phyloP scores from a whole-genome alignment of 2,797 vertebrate genomes.

The Coregonus ussuriensis region DNA sequence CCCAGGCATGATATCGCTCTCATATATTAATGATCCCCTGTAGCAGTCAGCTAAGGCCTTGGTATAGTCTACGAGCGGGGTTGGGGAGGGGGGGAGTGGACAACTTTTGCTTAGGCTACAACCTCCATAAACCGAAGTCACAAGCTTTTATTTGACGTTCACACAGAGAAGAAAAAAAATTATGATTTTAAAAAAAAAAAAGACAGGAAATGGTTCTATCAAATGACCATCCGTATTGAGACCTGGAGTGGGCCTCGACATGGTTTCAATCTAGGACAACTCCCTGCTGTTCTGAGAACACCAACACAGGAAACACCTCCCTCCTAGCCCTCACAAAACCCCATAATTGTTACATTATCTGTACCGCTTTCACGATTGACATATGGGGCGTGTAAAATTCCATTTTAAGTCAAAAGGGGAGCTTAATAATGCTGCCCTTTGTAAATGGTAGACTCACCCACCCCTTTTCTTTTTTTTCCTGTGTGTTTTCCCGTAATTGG shows the following conservation, averaged over 20 bases:
- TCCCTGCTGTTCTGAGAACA: conserved; percentile 41
- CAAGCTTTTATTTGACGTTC: conserved; percentile 30
- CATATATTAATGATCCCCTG: conserved; percentile 64
- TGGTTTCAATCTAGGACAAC: conserved; percentile 40
- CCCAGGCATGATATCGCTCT: conserved; percentile 34
- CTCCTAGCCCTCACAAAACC: neutral
- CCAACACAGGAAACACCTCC: conserved; percentile 44
- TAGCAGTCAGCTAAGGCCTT: conserved; percentile 36
- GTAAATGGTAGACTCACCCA: conserved; percentile 41
- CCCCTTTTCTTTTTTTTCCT: conserved; percentile 21
- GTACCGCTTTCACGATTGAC: conserved; percentile 30
- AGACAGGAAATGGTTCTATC: conserved; percentile 44
- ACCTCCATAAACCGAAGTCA: conserved; percentile 21
- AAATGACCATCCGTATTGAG: conserved; percentile 39
- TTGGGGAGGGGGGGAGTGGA: too few relatives aligned
- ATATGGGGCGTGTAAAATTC: conserved; percentile 37
- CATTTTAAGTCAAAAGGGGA: conserved; percentile 47
- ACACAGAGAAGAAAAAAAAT: conserved; percentile 21
- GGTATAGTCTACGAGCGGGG: conserved; percentile 11
- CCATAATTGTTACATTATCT: conserved; percentile 47
- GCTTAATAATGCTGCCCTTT: conserved; percentile 54
- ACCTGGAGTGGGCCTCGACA: conserved; percentile 45
- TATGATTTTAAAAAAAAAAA: conserved; percentile 5
- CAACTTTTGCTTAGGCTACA: conserved; percentile 41
- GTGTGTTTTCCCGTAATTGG: conserved; percentile 60